Evolutionary conservation across 2,888 invertebrate genomes (phyloP).

Genomic region (Patella caerulea): DNA sequence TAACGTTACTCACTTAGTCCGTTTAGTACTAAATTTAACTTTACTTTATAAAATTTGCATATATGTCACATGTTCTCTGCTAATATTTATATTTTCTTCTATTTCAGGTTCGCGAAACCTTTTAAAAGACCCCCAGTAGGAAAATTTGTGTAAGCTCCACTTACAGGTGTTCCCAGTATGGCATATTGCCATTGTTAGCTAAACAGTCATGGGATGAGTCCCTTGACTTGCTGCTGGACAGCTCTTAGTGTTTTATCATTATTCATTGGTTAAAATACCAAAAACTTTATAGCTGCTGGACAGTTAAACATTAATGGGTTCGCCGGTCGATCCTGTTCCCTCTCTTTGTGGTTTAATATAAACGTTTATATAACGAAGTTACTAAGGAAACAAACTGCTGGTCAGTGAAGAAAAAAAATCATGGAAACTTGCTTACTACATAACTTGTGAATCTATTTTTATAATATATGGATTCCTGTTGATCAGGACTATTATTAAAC

Average conservation of each 20-base stretch:
- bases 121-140: slow-evolving; percentile 62
- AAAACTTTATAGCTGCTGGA: background rate
- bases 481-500: slow-evolving; percentile 26
- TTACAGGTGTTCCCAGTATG: slow-evolving; percentile 56
- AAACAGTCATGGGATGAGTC: background rate
- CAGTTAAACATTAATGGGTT: background rate
- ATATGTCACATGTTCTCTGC: background rate
- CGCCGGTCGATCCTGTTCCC: slow-evolving; percentile 4
- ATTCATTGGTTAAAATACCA: background rate
- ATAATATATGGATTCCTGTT: slow-evolving; percentile 25
- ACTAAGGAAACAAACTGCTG: background rate
- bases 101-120: slow-evolving; percentile 49
- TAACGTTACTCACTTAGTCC: no score
- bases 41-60: background rate
- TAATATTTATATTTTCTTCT: slow-evolving; percentile 19
- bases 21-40: background rate
- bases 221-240: background rate
- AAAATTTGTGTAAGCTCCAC: slow-evolving; percentile 55
- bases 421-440: no score
- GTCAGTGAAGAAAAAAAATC: slow-evolving; percentile 3
- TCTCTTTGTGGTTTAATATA: background rate
- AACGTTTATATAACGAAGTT: background rate
- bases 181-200: slow-evolving; percentile 62
- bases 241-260: background rate
- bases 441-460: background rate